Base-by-base conservation (phyloP, 2,888 invertebrate species). In the Electrophaes corylata region DNA sequence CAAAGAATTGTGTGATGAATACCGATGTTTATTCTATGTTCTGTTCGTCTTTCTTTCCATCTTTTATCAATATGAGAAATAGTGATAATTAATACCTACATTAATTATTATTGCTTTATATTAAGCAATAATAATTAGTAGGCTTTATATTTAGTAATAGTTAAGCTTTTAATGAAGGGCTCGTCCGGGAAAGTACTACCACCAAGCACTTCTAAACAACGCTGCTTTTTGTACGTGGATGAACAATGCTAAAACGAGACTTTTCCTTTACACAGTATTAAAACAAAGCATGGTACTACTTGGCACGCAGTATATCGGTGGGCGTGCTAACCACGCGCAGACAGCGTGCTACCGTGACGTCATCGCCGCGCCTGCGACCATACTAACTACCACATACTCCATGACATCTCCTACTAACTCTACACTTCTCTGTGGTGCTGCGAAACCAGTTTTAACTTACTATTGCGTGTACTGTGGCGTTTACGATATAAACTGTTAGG, bases 341-440 rank as follows among this genome's bases (percentile, higher is more conserved):
- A 49, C 57, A 66, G 77, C 78, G 78, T 78, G 79, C 68, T 47
- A 31, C 19, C 71, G 70, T 70, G 66, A 68, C 68, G 69, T 68
- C 69, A 70, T 44, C 60, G 57, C 57, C 62, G 63, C 74, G 78
- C 76, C 78, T 73, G 57, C 71, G 3, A n/a, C 51, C 44, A 18
- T 43, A 43, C 23, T 5, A 43, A 40, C 39, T 31, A 46, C 18
- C n/a, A 4, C 14, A 12, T 29, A 29, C 10, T 39, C 37, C 18
- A 18, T 47, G 29, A 5, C 39, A 35, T 12, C 5, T 16, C 11
- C 4, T 33, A 33, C 41, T 39, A 29, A n/a, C 33, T 44, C 35
- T 44, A n/a, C 18, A 14, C 18, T 45, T 37, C 12, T 52, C 53
- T 53, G 53, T 46, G 29, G 12, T 1, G 20, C 29, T 49, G 20